phyloP scores from a whole-genome alignment of 92 coral and sea anemone species.

The Bergia puertoricense region DNA sequence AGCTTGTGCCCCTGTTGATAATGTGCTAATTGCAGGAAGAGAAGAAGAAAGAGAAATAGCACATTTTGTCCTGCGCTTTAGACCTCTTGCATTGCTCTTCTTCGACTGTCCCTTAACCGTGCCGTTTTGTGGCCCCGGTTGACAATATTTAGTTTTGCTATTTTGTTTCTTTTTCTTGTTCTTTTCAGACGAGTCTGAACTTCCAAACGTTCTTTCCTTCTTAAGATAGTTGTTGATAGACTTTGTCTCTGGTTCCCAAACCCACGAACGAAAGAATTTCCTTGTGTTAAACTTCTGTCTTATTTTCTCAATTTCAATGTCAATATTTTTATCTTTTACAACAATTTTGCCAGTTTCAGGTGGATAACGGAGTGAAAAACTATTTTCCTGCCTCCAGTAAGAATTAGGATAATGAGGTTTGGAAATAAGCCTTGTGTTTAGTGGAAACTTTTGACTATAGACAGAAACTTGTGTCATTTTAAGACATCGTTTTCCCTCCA shows the following conservation, averaged over 20 bases:
- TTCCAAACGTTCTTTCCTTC: background rate
- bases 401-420: constrained; percentile 46
- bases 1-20: constrained; percentile 5
- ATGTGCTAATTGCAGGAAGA: constrained; percentile 35
- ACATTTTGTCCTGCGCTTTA: constrained; percentile 2
- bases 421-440: constrained; percentile 54
- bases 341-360: constrained; percentile 21
- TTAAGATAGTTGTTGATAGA: constrained; percentile 25
- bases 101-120: background rate
- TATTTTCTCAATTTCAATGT: constrained; percentile 50
- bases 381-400: constrained; percentile 62
- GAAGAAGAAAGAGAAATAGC: constrained; percentile 25
- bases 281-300: constrained; percentile 52
- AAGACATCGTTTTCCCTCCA: constrained; percentile 7
- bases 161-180: background rate
- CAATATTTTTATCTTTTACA: constrained; percentile 28
- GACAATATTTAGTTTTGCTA: constrained; percentile 2
- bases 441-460: constrained; percentile 55
- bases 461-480: constrained; percentile 52
- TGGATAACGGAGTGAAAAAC: constrained; percentile 35
- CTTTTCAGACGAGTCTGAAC: background rate
- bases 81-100: background rate
- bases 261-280: constrained; percentile 65
- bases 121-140: background rate
- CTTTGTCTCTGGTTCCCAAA: constrained; percentile 56